Percentiles rank a stretch among this genome's conserved stretches.
These are phyloP conservation scores for Borostomias antarcticus DNA, from an alignment of 2,797 vertebrate genomes.

Conservation along the genomic window DNA sequence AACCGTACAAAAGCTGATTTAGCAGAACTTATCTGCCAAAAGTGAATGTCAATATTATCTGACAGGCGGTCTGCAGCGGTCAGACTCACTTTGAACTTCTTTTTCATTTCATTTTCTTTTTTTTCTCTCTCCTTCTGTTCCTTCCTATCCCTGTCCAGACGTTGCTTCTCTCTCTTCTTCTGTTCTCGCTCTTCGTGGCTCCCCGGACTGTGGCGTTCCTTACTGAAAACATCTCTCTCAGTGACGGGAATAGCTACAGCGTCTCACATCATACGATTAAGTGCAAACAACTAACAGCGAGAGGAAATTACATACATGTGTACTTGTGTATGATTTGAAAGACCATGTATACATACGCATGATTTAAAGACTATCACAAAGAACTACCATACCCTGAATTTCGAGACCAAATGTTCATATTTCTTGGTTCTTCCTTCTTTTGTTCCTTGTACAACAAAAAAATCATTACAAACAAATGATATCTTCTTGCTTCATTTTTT, in stretches of 20 bases:
- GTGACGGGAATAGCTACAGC: too few species aligned
- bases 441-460: too few species aligned
- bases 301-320: slow-evolving; percentile 39
- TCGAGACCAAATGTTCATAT: slow-evolving; percentile 54
- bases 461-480: not conserved
- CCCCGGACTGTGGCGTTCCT: slow-evolving; percentile 65
- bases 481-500: not conserved
- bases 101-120: slow-evolving; percentile 76
- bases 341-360: slow-evolving; percentile 31
- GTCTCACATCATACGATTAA: not conserved
- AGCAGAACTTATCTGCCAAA: not conserved
- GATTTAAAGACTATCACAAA: not conserved
- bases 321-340: slow-evolving; percentile 22
- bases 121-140: slow-evolving; percentile 77
- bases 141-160: slow-evolving; percentile 76
- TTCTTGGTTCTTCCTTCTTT: slow-evolving; percentile 64
- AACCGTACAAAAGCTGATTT: not conserved
- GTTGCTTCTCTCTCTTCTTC: slow-evolving; percentile 76
- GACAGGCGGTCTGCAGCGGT: too few species aligned
- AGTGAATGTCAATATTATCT: not conserved
- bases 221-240: too few species aligned
- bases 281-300: not conserved
- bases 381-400: slow-evolving; percentile 65
- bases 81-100: slow-evolving; percentile 78
- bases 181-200: slow-evolving; percentile 67